Evolutionary conservation across 1,140 invertebrate genomes (phyloP).

Genomic region (Lucilia sericata): DNA sequence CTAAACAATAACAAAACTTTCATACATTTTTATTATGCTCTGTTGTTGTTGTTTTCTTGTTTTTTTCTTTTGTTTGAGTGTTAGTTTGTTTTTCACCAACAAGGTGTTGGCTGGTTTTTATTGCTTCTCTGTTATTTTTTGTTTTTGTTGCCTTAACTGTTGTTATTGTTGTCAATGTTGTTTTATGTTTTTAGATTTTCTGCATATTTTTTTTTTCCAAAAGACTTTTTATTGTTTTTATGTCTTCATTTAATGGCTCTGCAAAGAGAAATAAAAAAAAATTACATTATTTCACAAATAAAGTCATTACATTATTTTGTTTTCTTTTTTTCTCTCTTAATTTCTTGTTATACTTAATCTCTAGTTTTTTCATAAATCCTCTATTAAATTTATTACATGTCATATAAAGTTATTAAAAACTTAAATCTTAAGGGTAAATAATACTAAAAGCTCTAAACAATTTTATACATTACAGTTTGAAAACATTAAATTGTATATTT

Average conservation of each 20-base stretch:
- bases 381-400: not conserved
- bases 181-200: not conserved
- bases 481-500: no score
- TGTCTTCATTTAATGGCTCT: not conserved
- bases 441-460: no score
- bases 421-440: not conserved
- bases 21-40: not conserved
- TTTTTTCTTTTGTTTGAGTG: not conserved
- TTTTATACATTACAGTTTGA: no score
- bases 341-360: slow-evolving; percentile 8
- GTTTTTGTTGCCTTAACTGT: not conserved
- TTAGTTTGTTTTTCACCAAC: not conserved
- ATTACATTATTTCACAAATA: not conserved
- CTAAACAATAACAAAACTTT: not conserved
- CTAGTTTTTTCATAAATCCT: not conserved
- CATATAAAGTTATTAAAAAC: not conserved
- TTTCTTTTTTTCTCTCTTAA: not conserved
- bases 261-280: slow-evolving; percentile 12
- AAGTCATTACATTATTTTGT: not conserved
- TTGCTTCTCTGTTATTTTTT: not conserved
- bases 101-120: slow-evolving; percentile 5
- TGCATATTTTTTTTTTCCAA: not conserved
- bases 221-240: not conserved
- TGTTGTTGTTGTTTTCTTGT: not conserved
- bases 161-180: not conserved